These are phyloP conservation scores for Heliconius nattereri DNA, from an alignment of 1,140 invertebrate genomes.

Conservation along the genomic window DNA sequence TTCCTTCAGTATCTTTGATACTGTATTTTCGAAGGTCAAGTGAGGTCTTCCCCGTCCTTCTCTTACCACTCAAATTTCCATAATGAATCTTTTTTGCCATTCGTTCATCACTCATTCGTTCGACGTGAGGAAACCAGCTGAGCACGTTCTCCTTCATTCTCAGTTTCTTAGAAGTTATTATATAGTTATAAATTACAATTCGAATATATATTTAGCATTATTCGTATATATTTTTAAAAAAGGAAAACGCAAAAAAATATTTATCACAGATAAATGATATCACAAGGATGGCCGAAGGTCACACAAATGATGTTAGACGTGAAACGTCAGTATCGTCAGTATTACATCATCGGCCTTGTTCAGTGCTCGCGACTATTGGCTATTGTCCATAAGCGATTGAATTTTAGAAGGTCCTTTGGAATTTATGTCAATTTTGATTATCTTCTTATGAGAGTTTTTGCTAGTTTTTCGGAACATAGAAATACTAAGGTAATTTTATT, in stretches of 20 bases:
- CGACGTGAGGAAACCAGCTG: no score
- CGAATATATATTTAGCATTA: no score
- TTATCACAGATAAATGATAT: neutral
- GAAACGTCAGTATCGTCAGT: slow-evolving; percentile 27
- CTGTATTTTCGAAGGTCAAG: no score
- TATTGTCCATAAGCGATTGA: neutral
- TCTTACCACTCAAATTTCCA: no score
- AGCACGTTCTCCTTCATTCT: no score
- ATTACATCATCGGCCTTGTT: slow-evolving; percentile 38
- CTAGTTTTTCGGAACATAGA: neutral
- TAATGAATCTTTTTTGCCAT: no score
- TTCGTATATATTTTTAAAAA: no score
- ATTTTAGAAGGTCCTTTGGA: slow-evolving; percentile 4
- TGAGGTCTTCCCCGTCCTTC: no score
- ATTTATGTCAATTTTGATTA: neutral
- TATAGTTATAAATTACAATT: no score
- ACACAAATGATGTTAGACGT: neutral
- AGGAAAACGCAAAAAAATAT: neutral
- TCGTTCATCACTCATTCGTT: no score
- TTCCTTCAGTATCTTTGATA: no score
- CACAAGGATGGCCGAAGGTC: slow-evolving; percentile 36
- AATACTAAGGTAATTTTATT: neutral
- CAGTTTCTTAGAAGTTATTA: no score
- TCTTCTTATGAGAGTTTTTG: neutral
- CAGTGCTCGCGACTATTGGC: neutral